Conservation (phyloP, 2,888 invertebrate genomes). For the Stratiomys singularior region DNA sequence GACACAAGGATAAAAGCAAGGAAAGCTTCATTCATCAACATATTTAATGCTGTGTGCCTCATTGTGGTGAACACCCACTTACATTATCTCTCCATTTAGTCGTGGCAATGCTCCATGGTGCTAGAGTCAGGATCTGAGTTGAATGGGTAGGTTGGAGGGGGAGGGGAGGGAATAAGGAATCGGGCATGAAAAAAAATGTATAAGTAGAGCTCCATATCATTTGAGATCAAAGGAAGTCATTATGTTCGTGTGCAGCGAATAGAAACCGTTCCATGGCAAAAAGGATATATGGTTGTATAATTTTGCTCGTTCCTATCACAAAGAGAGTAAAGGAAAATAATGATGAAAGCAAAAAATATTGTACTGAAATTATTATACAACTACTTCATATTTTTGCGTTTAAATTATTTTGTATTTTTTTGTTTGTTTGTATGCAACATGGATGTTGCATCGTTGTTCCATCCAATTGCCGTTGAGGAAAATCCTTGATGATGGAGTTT, state of each 20-base stretch:
- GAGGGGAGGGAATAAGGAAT: not conserved
- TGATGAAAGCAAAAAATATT: conserved; percentile 13
- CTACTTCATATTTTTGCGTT: conserved; percentile 24
- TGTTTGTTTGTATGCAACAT: too few relatives aligned
- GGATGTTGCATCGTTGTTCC: too few relatives aligned
- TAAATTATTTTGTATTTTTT: too few relatives aligned
- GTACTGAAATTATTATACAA: conserved; percentile 8
- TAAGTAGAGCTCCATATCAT: conserved; percentile 38
- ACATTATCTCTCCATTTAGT: conserved; percentile 41
- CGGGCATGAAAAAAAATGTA: not conserved
- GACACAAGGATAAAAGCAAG: conserved; percentile 18
- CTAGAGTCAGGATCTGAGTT: too few relatives aligned
- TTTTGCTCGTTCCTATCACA: conserved; percentile 19
- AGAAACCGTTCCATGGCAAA: conserved; percentile 17
- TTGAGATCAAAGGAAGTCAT: conserved; percentile 47
- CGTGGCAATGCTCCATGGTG: too few relatives aligned
- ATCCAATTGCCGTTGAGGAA: too few relatives aligned
- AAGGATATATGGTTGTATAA: conserved; percentile 41
- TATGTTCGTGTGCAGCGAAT: conserved; percentile 45
- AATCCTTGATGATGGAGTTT: too few relatives aligned
- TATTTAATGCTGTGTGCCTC: conserved; percentile 38
- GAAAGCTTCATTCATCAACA: conserved; percentile 36
- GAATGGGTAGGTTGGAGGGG: not conserved
- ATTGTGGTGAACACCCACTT: conserved; percentile 45
- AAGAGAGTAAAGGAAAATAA: conserved; percentile 22